Evolutionary conservation across 2,113 vertebrate species (phyloP).

Genomic region (Serinus canaria): DNA sequence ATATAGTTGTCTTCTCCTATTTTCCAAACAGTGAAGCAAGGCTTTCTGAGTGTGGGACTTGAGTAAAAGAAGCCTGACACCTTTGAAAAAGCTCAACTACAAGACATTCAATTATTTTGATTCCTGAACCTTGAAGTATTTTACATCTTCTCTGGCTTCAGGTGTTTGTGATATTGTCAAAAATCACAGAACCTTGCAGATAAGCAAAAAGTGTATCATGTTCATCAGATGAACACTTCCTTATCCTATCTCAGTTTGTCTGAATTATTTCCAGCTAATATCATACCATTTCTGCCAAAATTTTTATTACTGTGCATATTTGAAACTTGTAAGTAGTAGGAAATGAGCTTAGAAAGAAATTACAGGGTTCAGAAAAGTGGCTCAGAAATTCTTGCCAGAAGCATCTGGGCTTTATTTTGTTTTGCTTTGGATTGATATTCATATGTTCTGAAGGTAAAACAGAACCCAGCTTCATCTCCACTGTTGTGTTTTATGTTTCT

Average conservation of each 20-base stretch:
- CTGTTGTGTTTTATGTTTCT: background rate
- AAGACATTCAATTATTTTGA: background rate
- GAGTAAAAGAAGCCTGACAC: background rate
- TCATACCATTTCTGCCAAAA: background rate
- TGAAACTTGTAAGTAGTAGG: background rate
- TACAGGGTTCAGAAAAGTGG: background rate
- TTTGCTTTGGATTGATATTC: background rate
- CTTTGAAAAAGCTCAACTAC: background rate
- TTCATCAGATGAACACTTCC: background rate
- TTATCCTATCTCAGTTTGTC: background rate
- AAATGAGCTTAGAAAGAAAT: background rate
- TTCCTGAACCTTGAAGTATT: background rate
- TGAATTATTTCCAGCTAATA: background rate
- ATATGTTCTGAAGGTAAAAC: background rate
- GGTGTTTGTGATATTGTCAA: background rate
- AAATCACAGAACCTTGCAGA: background rate
- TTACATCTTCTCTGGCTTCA: background rate
- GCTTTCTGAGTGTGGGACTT: background rate
- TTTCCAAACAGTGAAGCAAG: background rate
- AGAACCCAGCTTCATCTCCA: background rate
- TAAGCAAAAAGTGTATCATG: background rate
- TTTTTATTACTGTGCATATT: background rate
- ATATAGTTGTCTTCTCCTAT: background rate
- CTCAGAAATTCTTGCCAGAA: background rate
- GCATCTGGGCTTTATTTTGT: background rate